Evolutionary conservation across 1,140 invertebrate genomes (phyloP).

Genomic region (Chironomus striatipennis): DNA sequence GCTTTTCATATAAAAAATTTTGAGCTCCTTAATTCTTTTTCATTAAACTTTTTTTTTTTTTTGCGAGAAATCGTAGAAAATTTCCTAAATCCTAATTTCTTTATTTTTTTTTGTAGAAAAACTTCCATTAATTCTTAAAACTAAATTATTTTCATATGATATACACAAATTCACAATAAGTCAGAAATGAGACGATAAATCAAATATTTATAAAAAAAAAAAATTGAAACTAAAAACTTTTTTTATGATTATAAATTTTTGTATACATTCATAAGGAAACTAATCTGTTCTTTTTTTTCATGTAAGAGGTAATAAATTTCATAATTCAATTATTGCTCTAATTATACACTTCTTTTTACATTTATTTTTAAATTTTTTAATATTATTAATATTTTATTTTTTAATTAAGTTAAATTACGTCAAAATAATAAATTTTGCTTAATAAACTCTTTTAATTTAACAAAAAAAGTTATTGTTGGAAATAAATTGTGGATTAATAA

Average conservation of each 20-base stretch:
- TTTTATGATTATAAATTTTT: too few relatives aligned
- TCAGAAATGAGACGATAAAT: neutral
- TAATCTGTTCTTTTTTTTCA: neutral
- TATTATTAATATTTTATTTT: neutral
- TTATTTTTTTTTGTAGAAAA: too few relatives aligned
- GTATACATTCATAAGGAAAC: neutral
- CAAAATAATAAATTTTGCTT: neutral
- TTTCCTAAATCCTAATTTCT: too few relatives aligned
- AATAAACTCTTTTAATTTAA: neutral
- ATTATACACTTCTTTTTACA: neutral
- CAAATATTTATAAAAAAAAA: neutral
- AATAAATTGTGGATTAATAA: too few relatives aligned
- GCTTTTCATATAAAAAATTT: too few relatives aligned
- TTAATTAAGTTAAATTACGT: neutral
- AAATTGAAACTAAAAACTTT: neutral
- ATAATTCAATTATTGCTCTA: constrained; percentile 14
- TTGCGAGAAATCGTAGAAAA: too few relatives aligned
- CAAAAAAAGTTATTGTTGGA: neutral
- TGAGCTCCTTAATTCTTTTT: too few relatives aligned
- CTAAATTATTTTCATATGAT: too few relatives aligned
- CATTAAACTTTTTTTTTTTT: too few relatives aligned
- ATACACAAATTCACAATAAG: neutral
- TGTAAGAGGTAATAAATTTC: constrained; percentile 5
- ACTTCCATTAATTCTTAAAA: too few relatives aligned
- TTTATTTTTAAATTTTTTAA: constrained; percentile 10